Base-by-base conservation (phyloP, 2,797 vertebrate genomes). In the Trachurus trachurus region DNA sequence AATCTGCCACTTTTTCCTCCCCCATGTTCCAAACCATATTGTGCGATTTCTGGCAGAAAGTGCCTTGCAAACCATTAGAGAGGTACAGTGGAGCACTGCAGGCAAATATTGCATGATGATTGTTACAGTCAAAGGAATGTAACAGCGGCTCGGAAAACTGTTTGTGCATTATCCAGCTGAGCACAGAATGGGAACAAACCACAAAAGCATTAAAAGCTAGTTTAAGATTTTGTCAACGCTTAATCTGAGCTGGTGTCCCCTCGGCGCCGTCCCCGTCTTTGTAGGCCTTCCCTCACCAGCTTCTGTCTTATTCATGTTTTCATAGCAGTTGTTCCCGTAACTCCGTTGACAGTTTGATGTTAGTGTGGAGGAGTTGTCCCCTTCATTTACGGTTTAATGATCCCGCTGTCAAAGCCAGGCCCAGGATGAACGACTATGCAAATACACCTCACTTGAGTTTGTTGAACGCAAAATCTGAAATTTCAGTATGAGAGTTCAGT, bases 11-110 rank as follows among this genome's bases (percentile, higher is more conserved):
- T 37, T 37, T 37, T 37, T 37, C 34, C 34, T 86, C 71, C 56
- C 60, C 19, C 16, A 4, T 42, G 2, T 76, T 88, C 73, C 70
- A 74, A 82, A 65, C 37, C 1, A 5, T 57, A 56, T 79, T 66
- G 62, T 80, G 58, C n/a, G 60, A 78, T 61, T 82, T 74, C 71
- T 88, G 86, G 83, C 66, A 71, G 78, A 82, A 81, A 57, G 44
- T 77, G 29, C 77, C 58, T 66, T 53, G 13, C 37, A 53, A 84
- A 56, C 73, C 77, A 76, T 68, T 66, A 80, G 74, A 87, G 76
- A 75, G 81, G 61, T 82, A 63, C 74, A 78, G 83, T 78, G 31
- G 69, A 71, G 74, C 12, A 59, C 65, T 76, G 39, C 72, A 59
- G 80, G 79, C 65, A 71, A 66, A 74, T 45, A 53, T 40, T 53